Evolutionary conservation across 2,113 vertebrate genomes (phyloP).

Genomic region (Hucho hucho): DNA sequence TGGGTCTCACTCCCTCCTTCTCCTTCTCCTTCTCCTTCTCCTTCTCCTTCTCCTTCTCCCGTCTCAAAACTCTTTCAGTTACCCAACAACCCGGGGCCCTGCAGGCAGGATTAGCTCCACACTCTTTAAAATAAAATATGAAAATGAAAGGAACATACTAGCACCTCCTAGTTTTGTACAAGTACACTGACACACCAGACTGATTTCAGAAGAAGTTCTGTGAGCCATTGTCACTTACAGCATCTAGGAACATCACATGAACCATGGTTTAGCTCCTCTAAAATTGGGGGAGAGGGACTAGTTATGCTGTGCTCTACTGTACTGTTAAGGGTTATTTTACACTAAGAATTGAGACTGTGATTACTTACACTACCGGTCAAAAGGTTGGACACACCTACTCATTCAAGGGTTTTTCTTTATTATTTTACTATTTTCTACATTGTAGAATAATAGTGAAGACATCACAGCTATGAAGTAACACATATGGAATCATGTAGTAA

Average conservation of each 20-base stretch:
- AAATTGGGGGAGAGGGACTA: no score
- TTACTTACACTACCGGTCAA: no score
- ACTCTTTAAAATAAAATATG: neutral
- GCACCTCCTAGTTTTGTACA: neutral
- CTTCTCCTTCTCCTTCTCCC: neutral
- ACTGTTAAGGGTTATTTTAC: neutral
- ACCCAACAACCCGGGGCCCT: constrained; percentile 18
- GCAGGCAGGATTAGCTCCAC: constrained; percentile 10
- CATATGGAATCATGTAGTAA: no score
- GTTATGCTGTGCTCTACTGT: neutral
- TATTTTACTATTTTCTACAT: no score
- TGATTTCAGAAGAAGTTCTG: neutral
- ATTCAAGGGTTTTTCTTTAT: no score
- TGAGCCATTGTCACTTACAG: neutral
- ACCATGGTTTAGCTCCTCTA: no score
- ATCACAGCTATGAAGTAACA: no score
- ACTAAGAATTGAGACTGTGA: no score
- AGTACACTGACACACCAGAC: neutral
- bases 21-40: neutral
- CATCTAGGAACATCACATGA: neutral
- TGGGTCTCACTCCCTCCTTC: neutral
- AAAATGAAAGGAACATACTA: neutral
- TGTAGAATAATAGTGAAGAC: no score
- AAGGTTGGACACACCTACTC: no score
- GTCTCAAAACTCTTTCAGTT: constrained; percentile 12